Conservation (phyloP, 2,113 vertebrate species). For the Scomber scombrus region DNA sequence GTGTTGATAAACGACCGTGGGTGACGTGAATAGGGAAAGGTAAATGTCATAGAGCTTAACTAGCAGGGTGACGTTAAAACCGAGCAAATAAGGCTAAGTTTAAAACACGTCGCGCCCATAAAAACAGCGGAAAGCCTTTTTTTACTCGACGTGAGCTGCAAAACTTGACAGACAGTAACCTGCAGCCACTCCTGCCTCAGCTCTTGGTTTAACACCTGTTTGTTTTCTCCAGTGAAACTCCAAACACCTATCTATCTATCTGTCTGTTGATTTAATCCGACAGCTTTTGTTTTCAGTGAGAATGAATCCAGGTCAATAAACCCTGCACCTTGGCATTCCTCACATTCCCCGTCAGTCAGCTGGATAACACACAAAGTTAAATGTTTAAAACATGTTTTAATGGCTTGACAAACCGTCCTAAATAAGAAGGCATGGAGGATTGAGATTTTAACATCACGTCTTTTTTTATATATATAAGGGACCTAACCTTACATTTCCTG, state of each 20-base stretch:
- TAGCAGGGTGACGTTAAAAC: too few species aligned
- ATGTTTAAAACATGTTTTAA: neutral
- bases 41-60: neutral
- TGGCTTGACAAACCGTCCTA: neutral
- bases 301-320: constrained; percentile 36
- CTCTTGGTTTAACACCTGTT: neutral
- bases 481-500: too few species aligned
- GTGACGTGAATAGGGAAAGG: too few species aligned
- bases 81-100: neutral
- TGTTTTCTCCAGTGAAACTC: neutral
- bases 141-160: neutral
- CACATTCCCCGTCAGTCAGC: constrained; percentile 14
- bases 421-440: neutral
- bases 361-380: neutral
- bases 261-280: neutral
- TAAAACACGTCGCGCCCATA: neutral
- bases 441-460: too few species aligned
- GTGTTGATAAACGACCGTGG: neutral
- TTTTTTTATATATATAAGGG: too few species aligned
- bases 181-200: constrained; percentile 2
- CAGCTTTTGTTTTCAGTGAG: neutral
- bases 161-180: neutral
- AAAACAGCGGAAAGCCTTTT: neutral
- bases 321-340: constrained; percentile 52
- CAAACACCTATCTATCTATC: neutral